Base-by-base conservation (phyloP, 2,113 vertebrate genomes). In the Leptodactylus fuscus region DNA sequence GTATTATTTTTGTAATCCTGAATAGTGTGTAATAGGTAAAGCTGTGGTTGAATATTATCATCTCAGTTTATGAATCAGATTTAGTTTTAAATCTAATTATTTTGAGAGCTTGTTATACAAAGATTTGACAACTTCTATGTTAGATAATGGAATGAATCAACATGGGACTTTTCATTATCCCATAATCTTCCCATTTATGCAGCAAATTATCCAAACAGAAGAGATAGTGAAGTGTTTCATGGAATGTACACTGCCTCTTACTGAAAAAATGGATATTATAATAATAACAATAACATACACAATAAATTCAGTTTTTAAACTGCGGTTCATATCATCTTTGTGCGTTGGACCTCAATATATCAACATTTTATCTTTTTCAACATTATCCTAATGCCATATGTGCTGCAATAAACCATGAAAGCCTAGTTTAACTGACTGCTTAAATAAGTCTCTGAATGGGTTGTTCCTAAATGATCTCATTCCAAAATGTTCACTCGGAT, bases 161-260 rank as follows among this genome's bases (percentile, higher is more conserved):
- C 82, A 83, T 83, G 82, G 82, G 82, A 83, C 82, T 83, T 83
- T 83, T 83, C 82, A 83, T 83, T 83, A 83, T 83, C 82, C 82
- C 53, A 75, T 83, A 83, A 83, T 83, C 82, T 83, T 83, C 71
- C 82, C 53, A 75, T 83, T 83, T 75, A 75, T 83, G 70, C 51
- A 75, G 82, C 51, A 83, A 75, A 83, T 83, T 83, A 83, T 75
- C 69, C 82, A 83, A 83, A 83, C 70, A 83, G 71, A 75, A 75
- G 69, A 83, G 82, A 83, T 83, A 75, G 34, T 83, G 70, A 83
- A 83, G 71, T 75, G 38, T 60, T 82, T 83, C 67, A 51, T 22
- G 49, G 81, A 74, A 71, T 83, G 34, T 74, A 69, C 49, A 75
- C 53, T 60, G n/a, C 67, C 46, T 53, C 70, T 60, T 29, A 46